Percentiles rank a stretch among this genome's conserved stretches.
These are phyloP conservation scores for Campoletis raptor DNA, from an alignment of 2,888 invertebrate genomes.

Conservation along the genomic window DNA sequence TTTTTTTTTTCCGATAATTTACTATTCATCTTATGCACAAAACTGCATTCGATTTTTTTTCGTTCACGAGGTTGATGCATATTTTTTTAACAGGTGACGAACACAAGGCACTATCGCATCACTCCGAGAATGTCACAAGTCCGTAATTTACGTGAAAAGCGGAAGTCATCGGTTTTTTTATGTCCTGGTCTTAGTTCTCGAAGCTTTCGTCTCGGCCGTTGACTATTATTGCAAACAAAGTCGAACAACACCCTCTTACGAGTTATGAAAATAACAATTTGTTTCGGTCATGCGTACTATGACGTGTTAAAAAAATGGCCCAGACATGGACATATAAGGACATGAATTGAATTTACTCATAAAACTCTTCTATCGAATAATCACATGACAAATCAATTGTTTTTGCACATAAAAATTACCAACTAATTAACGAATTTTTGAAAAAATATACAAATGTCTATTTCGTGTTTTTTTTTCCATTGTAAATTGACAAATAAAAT, in stretches of 20 bases:
- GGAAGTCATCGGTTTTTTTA: conserved; percentile 73
- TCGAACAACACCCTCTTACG: conserved; percentile 49
- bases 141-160: conserved; percentile 78
- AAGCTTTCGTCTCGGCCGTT: conserved; percentile 69
- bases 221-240: conserved; percentile 67
- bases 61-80: background rate
- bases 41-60: background rate
- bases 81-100: conserved; percentile 28
- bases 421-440: background rate
- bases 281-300: conserved; percentile 10
- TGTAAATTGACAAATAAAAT: background rate
- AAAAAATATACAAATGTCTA: background rate
- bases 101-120: conserved; percentile 1
- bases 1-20: background rate
- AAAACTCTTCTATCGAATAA: too few species aligned
- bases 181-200: conserved; percentile 34
- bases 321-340: background rate
- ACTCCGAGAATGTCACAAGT: conserved; percentile 43
- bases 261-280: conserved; percentile 57
- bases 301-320: background rate
- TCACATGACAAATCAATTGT: background rate
- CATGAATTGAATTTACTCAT: background rate
- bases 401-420: background rate
- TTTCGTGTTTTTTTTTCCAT: background rate
- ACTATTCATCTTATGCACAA: background rate